Base-by-base conservation (phyloP, 2,888 invertebrate genomes). In the Emmelina monodactyla region DNA sequence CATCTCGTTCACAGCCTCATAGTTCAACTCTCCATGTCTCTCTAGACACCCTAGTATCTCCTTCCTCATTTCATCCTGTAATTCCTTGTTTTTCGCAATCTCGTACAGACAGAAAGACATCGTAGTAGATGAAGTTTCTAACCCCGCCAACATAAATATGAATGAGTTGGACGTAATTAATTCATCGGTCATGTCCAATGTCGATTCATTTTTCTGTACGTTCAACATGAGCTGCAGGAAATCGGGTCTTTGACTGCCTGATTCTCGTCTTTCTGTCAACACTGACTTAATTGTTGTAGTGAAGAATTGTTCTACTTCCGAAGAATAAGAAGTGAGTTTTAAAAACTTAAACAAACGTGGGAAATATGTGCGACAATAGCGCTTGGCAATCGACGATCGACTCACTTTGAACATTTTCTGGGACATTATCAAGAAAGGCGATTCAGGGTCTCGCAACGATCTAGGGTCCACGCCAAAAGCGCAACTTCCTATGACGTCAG, bases 161-260 rank as follows among this genome's bases (percentile, higher is more conserved):
- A 79, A 79, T 33, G 79, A 79, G 53, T 78, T 79, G 10, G 79
- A 79, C 22, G 68, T 78, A 56, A 79, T 79, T 45, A 79, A 57
- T 39, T 63, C 68, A 53, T 79, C 78, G 6, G 78, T 73, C 73
- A 79, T 79, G 30, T 47, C 42, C 45, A 78, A 70, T 35, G 47
- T 57, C 7, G 48, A 57, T 41, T 69, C 64, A 3, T 58, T 58
- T 41, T 64, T 64, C 49, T 79, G 78, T 31, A 71, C 70, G 38
- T 78, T 76, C 40, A 79, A 55, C 76, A 79, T 72, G n/a, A 76
- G 52, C 43, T 79, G 79, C 10, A 79, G 63, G 40, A 79, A 78
- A 50, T 79, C 79, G 36, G 67, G 55, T 38, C 79, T 58, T 36
- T 66, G 55, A 2, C 50, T 49, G 12, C 65, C 69, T 6, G 55